These are phyloP conservation scores for Thysanoteuthis rhombus DNA, from an alignment of 2,888 invertebrate genomes.

Conservation along the genomic window DNA sequence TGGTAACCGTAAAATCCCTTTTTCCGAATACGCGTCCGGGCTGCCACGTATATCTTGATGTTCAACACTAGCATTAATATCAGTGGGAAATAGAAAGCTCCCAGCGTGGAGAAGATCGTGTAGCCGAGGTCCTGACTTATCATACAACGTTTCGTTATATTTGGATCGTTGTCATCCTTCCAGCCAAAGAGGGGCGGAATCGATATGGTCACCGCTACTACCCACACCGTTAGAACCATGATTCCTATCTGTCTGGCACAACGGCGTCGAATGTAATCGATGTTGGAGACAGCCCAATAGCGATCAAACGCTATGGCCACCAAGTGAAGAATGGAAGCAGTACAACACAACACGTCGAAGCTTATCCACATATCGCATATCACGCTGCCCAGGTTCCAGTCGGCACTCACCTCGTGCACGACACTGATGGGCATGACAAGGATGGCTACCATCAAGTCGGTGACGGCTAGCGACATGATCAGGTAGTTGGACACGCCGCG, in stretches of 20 bases:
- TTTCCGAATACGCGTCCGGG: slow-evolving; percentile 82
- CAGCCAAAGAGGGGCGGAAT: slow-evolving; percentile 86
- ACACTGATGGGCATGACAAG: slow-evolving; percentile 74
- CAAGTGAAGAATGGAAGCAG: slow-evolving; percentile 94
- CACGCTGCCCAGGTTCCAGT: slow-evolving; percentile 88
- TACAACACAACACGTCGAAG: slow-evolving; percentile 96
- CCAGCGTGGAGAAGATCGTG: slow-evolving; percentile 95
- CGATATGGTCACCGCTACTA: slow-evolving; percentile 89
- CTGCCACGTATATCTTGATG: slow-evolving; percentile 95
- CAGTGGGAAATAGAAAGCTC: slow-evolving; percentile 96
- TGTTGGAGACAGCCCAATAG: slow-evolving; percentile 98
- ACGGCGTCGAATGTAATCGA: slow-evolving; percentile 93
- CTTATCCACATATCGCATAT: slow-evolving; percentile 96
- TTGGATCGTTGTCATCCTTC: slow-evolving; percentile 55
- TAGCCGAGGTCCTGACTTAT: slow-evolving; percentile 87
- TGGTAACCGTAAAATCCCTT: slow-evolving; percentile 55
- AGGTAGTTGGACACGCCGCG: slow-evolving; percentile 96
- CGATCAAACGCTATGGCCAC: slow-evolving; percentile 96
- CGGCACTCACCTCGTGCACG: slow-evolving; percentile 66
- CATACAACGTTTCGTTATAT: slow-evolving; percentile 76
- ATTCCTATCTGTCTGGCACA: slow-evolving; percentile 82
- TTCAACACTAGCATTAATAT: slow-evolving; percentile 93
- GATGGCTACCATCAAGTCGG: slow-evolving; percentile 96
- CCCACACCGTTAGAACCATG: slow-evolving; percentile 94
- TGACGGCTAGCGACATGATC: slow-evolving; percentile 94